phyloP scores from a whole-genome alignment of 1,140 invertebrate genomes.

The Hylaeus anthracinus region DNA sequence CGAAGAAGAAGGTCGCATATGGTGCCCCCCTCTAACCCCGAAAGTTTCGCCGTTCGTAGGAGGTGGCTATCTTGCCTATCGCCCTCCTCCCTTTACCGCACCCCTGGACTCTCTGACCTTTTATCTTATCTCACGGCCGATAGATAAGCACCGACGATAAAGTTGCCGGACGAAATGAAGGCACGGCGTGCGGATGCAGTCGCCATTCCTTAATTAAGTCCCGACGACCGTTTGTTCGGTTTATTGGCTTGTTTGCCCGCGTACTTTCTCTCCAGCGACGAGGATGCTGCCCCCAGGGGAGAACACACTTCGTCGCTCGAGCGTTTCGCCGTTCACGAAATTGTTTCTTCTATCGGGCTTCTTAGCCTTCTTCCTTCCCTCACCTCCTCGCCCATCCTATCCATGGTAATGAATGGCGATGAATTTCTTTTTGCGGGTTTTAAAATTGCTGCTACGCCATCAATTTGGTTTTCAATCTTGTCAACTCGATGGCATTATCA shows the following conservation, averaged over 20 bases:
- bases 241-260: constrained; percentile 69
- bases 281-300: constrained; percentile 22
- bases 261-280: constrained; percentile 34
- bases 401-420: too few species aligned
- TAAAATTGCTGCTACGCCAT: too few species aligned
- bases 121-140: constrained; percentile 77
- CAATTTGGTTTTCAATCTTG: too few species aligned
- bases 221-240: constrained; percentile 62
- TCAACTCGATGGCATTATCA: too few species aligned
- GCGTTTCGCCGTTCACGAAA: constrained; percentile 30
- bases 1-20: constrained; percentile 46
- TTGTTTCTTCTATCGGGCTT: not conserved
- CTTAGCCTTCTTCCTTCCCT: too few species aligned
- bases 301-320: constrained; percentile 19
- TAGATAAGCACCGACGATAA: constrained; percentile 70
- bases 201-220: constrained; percentile 79
- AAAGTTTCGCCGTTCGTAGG: constrained; percentile 66
- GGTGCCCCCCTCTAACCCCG: constrained; percentile 36
- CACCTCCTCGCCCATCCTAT: too few species aligned
- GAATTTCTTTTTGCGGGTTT: too few species aligned
- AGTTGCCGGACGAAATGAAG: constrained; percentile 68
- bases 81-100: constrained; percentile 22
- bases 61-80: constrained; percentile 69
- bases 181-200: constrained; percentile 68
- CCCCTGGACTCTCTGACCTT: constrained; percentile 44